Evolutionary conservation across 2,797 vertebrate species (phyloP), one percentile per base, ranked within the genome.

Genomic region (Ambastaia sidthimunki): DNA sequence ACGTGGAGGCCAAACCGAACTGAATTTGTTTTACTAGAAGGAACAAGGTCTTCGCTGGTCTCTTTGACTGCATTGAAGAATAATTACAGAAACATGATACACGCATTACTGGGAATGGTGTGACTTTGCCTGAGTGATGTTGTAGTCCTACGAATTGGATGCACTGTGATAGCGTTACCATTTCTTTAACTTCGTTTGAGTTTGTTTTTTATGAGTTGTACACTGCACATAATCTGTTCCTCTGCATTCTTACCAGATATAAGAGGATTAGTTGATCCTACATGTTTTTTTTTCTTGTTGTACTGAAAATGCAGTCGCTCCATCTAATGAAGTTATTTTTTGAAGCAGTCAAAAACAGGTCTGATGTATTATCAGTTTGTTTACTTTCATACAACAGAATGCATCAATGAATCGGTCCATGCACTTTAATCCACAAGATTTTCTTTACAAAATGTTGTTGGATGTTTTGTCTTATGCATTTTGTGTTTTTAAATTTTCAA

Each of bases 81-180:
- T 28, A 78, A 23, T 41, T 16, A 25, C 19, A 78, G 80, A 52
- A 25, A 71, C 48, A 4, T 59, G 23, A 70, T 71, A 41, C 76
- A 4, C 76, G 3, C 55, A 66, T 52, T 52, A 28, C n/a, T 63
- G 19, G 71, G 68, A 62, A 48, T 44, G 16, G 74, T 23, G 34
- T 82, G 69, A 67, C 55, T 57, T 73, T 47, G 16, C 34, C 76
- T 65, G 41, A 79, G 67, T 67, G 76, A 68, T 59, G 66, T 78
- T 84, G 82, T 75, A 78, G 84, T 87, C 74, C 34, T 82, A 74
- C 48, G 66, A 87, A 86, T 88, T 87, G 84, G 84, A 91, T 92
- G 90, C 90, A 91, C 89, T 91, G 90, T 88, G 85, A 90, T 86
- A 74, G 73, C 16, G 25, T 81, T 52, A 76, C 79, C 80, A 66